phyloP scores from a whole-genome alignment of 2,113 vertebrate genomes.

The Dissostichus mawsoni region DNA sequence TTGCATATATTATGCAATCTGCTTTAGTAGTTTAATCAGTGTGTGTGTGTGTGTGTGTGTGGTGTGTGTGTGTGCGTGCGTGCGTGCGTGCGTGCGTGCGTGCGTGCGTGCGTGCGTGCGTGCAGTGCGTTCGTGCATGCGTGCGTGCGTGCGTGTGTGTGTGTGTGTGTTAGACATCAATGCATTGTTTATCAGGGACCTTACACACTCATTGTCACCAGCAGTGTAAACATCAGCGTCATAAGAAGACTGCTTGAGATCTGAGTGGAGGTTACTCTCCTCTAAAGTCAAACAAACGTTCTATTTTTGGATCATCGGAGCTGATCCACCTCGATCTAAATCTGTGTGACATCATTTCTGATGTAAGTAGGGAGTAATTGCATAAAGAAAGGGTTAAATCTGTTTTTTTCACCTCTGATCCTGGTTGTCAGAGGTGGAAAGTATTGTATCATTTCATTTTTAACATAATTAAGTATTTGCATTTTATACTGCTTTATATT shows the following conservation, averaged over 20 bases:
- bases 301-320: constrained; percentile 25
- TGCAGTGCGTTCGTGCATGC: background rate
- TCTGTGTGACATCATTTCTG: constrained; percentile 51
- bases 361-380: constrained; percentile 32
- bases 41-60: constrained; percentile 39
- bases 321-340: constrained; percentile 42
- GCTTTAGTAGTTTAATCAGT: constrained; percentile 74
- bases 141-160: background rate
- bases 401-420: background rate
- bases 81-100: constrained; percentile 17
- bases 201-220: constrained; percentile 10
- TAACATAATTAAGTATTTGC: background rate
- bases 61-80: constrained; percentile 20
- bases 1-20: constrained; percentile 78
- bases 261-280: background rate
- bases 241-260: constrained; percentile 20
- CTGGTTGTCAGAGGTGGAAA: background rate
- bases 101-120: background rate
- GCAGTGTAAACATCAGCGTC: constrained; percentile 13
- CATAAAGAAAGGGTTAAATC: constrained; percentile 5
- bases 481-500: background rate
- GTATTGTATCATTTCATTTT: background rate
- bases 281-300: constrained; percentile 31
- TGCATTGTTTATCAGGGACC: constrained; percentile 37
- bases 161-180: constrained; percentile 35